A percentile compares a stretch with the other conserved stretches of the same genome.
These are phyloP conservation scores for Acanthosoma haemorrhoidale DNA, from an alignment of 2,888 invertebrate species.

Conservation along the genomic window DNA sequence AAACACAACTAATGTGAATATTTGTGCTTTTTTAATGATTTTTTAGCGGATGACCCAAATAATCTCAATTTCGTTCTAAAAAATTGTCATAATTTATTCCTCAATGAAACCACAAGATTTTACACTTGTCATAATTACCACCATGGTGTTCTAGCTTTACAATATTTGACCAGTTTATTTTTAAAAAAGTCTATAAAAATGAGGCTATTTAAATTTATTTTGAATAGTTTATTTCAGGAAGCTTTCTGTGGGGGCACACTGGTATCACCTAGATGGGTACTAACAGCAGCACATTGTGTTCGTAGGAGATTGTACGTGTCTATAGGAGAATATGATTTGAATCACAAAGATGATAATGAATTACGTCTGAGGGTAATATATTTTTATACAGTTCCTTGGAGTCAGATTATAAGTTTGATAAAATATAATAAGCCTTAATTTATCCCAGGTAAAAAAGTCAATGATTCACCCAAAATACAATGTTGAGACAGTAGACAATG, in stretches of 20 bases:
- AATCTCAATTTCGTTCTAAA: too few relatives aligned
- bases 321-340: conserved; percentile 80
- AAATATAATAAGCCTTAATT: not conserved
- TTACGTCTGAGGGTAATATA: conserved; percentile 58
- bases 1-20: too few relatives aligned
- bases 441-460: not conserved
- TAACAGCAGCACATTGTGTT: conserved; percentile 84
- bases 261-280: conserved; percentile 73
- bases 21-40: too few relatives aligned
- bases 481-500: conserved; percentile 84
- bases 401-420: not conserved
- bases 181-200: too few relatives aligned
- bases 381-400: too few relatives aligned
- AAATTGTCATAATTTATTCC: too few relatives aligned
- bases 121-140: too few relatives aligned
- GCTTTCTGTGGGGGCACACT: conserved; percentile 85
- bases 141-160: too few relatives aligned
- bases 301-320: conserved; percentile 70
- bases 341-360: conserved; percentile 68
- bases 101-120: too few relatives aligned
- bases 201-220: conserved; percentile 16
- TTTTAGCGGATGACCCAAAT: too few relatives aligned
- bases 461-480: conserved; percentile 79
- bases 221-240: conserved; percentile 53
- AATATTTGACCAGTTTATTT: too few relatives aligned